Evolutionary conservation across 2,797 vertebrate genomes (phyloP), one percentile per base, ranked within the genome.

Genomic region (Mergus octosetaceus): DNA sequence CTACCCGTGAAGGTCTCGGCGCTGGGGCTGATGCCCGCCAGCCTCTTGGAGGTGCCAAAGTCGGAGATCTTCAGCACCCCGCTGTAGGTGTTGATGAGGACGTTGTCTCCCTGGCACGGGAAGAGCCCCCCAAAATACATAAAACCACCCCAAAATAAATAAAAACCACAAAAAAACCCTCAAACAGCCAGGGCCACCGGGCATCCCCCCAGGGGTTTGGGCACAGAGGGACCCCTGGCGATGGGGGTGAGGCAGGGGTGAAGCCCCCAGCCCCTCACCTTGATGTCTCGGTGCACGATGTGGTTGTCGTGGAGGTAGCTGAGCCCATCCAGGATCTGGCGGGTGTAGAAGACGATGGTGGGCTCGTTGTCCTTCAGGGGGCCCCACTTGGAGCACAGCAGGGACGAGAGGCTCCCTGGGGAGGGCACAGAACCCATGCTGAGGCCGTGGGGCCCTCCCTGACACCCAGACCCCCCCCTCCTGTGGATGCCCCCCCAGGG

Each of bases 41-140:
- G 96, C 12, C 99, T 97, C 94, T 99, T 99, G 74, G 99, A 99
- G 13, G 99, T 99, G 54, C 99, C 99, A 11, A 99, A 99, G 95
- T 99, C 99, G 0, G 99, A 99, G 96, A 99, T 99, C 97, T 99
- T 99, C 74, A 99, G 96, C 32, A 99, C 97, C 13, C 99, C 99
- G 4, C 98, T 99, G 89, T 99, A 99, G 0, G 99, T 99, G 97
- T 99, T 99, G 95, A 99, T 98, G 90, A 99, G 93, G 21, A 99
- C 98, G 11, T 99, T 99, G 97, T 99, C 99, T 6, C 99, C 99
- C 99, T 99, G 96, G 47, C 3, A 4, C 9, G 28, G 13, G 34
- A 54, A 77, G 41, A 12, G 7, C 38, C 15, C 30, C 61, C 66
- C 49, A 51, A 22, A 70, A 66, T 28, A 56, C 45, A 36, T 4